Conservation (phyloP, 1,140 invertebrate genomes). For the Diplogasteroides magnus region DNA sequence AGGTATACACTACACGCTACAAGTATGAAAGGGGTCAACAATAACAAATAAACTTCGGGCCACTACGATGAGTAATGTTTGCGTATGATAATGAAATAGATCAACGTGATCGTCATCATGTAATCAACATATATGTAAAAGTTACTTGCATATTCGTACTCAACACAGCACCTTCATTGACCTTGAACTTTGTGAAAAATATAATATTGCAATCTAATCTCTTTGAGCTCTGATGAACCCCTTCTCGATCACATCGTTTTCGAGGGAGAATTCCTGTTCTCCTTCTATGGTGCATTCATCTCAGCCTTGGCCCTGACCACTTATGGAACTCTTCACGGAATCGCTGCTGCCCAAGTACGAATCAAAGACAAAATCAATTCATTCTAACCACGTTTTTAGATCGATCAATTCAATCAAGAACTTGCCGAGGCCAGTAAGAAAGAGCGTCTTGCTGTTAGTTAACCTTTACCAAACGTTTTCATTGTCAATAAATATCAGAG, state of each 20-base stretch:
- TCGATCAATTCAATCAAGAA: not conserved
- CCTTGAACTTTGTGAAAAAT: not conserved
- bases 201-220: conserved; percentile 55
- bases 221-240: conserved; percentile 55
- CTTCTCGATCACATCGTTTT: conserved; percentile 2
- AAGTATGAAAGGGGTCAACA: too few species aligned
- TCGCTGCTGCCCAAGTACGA: conserved; percentile 71
- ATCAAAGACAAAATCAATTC: conserved; percentile 63
- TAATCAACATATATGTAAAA: not conserved
- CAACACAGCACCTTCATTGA: too few species aligned
- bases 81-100: too few species aligned
- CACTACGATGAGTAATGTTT: too few species aligned
- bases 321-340: conserved; percentile 8
- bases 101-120: too few species aligned
- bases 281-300: not conserved
- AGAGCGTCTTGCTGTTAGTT: too few species aligned
- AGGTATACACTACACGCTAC: too few species aligned
- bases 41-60: too few species aligned
- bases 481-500: not conserved
- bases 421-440: too few species aligned
- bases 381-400: not conserved
- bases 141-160: not conserved
- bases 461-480: too few species aligned
- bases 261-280: not conserved
- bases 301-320: not conserved